phyloP scores from a whole-genome alignment of 2,113 vertebrate genomes.

The Lanius ludovicianus region DNA sequence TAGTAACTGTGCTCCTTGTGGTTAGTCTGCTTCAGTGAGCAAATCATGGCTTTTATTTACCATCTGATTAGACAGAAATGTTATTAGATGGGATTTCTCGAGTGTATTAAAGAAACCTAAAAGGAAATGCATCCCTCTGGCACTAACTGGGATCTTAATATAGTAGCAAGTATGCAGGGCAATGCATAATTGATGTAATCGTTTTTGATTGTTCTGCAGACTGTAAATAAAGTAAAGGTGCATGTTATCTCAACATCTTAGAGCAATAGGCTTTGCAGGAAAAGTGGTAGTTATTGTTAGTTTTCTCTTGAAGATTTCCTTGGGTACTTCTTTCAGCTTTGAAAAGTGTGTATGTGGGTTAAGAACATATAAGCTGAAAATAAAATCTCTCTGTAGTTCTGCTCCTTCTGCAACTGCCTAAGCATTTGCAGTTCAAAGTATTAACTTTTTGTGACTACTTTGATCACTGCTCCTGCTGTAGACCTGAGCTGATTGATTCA shows the following conservation, averaged over 20 bases:
- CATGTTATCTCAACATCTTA: not conserved
- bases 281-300: not conserved
- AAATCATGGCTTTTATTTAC: not conserved
- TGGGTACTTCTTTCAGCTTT: not conserved
- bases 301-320: not conserved
- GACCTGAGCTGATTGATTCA: not conserved
- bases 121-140: not conserved
- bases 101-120: not conserved
- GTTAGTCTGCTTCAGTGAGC: not conserved
- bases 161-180: not conserved
- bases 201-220: not conserved
- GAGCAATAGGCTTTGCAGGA: not conserved
- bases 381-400: not conserved
- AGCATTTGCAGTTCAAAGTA: not conserved
- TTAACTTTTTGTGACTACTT: not conserved
- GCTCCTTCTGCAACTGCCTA: not conserved
- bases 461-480: not conserved
- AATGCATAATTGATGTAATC: not conserved
- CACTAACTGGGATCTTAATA: not conserved
- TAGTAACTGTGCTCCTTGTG: not conserved
- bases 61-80: not conserved
- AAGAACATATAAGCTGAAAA: not conserved
- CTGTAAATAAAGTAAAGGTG: not conserved
- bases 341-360: not conserved
- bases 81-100: not conserved